These are phyloP conservation scores for Lucilia cuprina DNA, from an alignment of 1,140 invertebrate genomes.

Conservation along the genomic window DNA sequence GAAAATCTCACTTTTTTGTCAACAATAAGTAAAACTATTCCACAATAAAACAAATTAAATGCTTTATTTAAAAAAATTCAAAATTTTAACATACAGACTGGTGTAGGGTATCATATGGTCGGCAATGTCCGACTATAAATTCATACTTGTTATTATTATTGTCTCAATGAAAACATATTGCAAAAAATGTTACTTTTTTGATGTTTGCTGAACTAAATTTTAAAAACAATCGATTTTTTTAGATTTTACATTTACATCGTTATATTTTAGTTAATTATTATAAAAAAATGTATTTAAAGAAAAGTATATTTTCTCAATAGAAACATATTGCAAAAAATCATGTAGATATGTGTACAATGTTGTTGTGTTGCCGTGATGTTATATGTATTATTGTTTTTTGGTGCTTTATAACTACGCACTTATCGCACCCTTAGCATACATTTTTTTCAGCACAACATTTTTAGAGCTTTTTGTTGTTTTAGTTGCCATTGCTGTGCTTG, in stretches of 20 bases:
- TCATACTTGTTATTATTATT: too few species aligned
- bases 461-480: not conserved
- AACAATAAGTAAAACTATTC: too few species aligned
- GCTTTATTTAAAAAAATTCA: too few species aligned
- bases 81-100: too few species aligned
- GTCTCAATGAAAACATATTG: too few species aligned
- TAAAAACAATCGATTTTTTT: not conserved
- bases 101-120: too few species aligned
- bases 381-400: not conserved
- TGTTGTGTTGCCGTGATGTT: not conserved
- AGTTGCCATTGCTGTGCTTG: not conserved
- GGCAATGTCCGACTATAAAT: too few species aligned
- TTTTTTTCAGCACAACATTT: not conserved
- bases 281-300: too few species aligned
- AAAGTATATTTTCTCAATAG: not conserved
- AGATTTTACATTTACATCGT: not conserved
- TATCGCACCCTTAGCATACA: constrained; percentile 4
- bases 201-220: not conserved
- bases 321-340: not conserved
- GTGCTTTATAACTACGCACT: not conserved
- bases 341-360: not conserved
- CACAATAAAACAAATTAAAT: too few species aligned
- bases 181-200: not conserved
- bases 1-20: too few species aligned
- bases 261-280: not conserved